Base-by-base conservation (phyloP, 1,140 invertebrate species). In the Cephus cinctus region DNA sequence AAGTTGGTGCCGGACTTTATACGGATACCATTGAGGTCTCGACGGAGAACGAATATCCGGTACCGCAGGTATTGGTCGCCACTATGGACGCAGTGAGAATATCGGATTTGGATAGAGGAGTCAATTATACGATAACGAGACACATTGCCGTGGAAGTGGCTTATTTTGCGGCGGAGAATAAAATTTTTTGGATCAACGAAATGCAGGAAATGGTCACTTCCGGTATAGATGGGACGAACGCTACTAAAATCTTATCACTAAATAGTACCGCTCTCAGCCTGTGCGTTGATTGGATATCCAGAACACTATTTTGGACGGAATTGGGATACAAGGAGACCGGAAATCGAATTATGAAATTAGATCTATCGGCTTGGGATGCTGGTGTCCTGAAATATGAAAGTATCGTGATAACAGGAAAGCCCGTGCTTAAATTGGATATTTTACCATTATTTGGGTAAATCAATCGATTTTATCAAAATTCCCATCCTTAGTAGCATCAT, bases 131-230 rank as follows among this genome's bases (percentile, higher is more conserved):
- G 0, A 73, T 86, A 27, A 80, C 80, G 2, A 78, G 80, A 43
- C 83, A 83, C 42, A 80, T 80, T n/a, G 80, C 86, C 0, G 75
- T 83, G 1, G 83, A 86, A 56, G 77, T 88, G 23, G 75, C 78
- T 2, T 79, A 83, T 19, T 72, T 84, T 9, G 77, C 80, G n/a
- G 77, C 81, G 38, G 90, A 94, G 65, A 80, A 84, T 41, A 81
- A 84, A 27, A 76, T 92, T 5, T 91, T 87, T 54, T 95, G 91
- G 90, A 83, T 94, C 3, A 89, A 93, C 57, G 85, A 90, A 57
- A 82, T 87, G 56, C 82, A 87, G 43, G 86, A 91, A 65, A 69
- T 94, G 27, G 83, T 90, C 18, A 82, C 81, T 1, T 83, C 84
- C 1, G 75, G 82, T 47, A 69, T 85, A 4, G 78, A 79, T 47